Evolutionary conservation across 1,140 invertebrate genomes (phyloP).

Genomic region (Oryctes rhinoceros): DNA sequence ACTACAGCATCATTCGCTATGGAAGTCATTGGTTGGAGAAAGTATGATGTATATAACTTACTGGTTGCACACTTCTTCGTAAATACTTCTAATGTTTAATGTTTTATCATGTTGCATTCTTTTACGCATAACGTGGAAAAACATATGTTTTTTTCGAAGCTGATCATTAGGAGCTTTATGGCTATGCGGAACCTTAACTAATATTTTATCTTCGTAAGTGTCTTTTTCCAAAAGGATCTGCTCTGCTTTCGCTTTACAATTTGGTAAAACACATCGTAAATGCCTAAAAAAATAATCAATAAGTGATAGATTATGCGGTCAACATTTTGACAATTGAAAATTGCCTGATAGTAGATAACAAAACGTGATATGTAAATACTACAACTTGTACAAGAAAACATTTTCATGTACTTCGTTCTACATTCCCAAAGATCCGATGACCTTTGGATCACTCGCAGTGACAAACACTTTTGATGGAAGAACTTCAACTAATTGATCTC

Average conservation of each 20-base stretch:
- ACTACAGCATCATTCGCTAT: no score
- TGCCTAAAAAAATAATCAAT: conserved; percentile 44
- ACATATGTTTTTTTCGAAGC: conserved; percentile 53
- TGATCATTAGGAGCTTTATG: conserved; percentile 46
- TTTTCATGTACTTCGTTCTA: not conserved
- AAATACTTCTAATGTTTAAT: conserved; percentile 53
- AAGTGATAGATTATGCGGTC: not conserved
- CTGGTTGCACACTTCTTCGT: conserved; percentile 54
- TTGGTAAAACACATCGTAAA: conserved; percentile 49
- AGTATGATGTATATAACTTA: no score
- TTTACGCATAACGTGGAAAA: conserved; percentile 52
- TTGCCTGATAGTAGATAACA: no score
- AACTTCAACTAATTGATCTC: no score
- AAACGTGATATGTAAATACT: no score
- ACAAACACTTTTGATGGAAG: no score
- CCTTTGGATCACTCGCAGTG: no score
- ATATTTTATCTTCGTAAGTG: conserved; percentile 44
- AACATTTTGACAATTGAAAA: no score
- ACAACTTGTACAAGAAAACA: not conserved
- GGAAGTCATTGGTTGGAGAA: no score
- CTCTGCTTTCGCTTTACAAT: conserved; percentile 47
- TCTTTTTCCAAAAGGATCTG: conserved; percentile 43
- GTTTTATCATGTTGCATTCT: conserved; percentile 54
- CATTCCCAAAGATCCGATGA: no score
- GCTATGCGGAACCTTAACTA: conserved; percentile 50